These are phyloP conservation scores for Pantherophis guttatus DNA, from an alignment of 2,113 vertebrate species.

Conservation along the genomic window DNA sequence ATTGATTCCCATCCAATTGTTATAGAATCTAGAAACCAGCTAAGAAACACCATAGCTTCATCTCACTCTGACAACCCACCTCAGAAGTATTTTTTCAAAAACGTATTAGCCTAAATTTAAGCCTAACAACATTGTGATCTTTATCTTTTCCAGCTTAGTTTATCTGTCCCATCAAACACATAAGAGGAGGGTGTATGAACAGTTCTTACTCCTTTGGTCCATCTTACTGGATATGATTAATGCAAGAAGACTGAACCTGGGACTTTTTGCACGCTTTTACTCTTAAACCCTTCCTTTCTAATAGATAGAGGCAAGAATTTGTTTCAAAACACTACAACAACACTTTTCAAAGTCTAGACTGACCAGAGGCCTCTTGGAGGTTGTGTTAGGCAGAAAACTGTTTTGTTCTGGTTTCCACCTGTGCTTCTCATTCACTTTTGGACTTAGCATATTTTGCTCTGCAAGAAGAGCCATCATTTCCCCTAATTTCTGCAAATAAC, in stretches of 20 bases:
- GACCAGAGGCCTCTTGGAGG: background rate
- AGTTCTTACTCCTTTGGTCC: background rate
- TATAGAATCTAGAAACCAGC: background rate
- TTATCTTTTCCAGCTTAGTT: background rate
- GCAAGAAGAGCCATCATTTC: conserved; percentile 15
- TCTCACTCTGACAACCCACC: background rate
- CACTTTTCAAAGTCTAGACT: background rate
- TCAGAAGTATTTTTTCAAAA: background rate
- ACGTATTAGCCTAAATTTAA: background rate
- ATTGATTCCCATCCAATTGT: background rate
- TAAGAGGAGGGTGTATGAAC: background rate
- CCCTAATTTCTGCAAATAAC: conserved; percentile 37
- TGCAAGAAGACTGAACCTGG: background rate
- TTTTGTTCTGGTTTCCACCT: background rate
- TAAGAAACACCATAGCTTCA: background rate
- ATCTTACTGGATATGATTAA: background rate
- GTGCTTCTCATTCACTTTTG: conserved; percentile 30
- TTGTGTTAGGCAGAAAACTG: background rate
- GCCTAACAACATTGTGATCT: background rate
- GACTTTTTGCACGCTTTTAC: background rate
- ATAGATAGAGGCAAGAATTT: background rate
- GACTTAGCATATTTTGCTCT: conserved; percentile 30
- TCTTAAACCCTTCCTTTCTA: background rate
- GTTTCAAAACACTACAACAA: background rate
- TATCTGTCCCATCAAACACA: background rate